Evolutionary conservation across 1,140 invertebrate genomes (phyloP).

Genomic region (Dryas iulia): DNA sequence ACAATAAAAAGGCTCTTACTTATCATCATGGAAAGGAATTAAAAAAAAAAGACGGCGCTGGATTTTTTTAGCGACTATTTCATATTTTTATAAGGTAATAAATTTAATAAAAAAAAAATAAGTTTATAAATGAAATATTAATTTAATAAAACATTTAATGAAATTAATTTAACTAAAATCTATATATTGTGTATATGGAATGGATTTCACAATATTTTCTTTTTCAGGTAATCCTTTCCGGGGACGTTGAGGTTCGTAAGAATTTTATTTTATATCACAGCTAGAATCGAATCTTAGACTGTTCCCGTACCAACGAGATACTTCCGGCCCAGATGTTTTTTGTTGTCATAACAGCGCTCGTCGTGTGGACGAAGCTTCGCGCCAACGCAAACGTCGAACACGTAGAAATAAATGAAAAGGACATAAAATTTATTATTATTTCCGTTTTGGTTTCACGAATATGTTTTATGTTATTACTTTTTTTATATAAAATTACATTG

Average conservation of each 20-base stretch:
- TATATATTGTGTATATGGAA: not conserved
- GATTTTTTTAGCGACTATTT: not conserved
- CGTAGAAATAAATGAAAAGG: not conserved
- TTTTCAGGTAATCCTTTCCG: conserved; percentile 1
- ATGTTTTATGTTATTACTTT: not conserved
- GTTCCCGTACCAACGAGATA: not conserved
- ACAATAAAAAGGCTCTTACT: not conserved
- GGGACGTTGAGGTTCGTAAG: not conserved
- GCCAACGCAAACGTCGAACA: not conserved
- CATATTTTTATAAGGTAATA: not conserved
- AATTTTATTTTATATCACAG: not conserved
- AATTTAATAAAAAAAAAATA: too few relatives aligned
- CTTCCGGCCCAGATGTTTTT: not conserved
- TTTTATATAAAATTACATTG: not conserved
- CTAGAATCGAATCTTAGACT: not conserved
- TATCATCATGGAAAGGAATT: not conserved
- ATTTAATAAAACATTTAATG: too few relatives aligned
- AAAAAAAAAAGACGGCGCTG: not conserved
- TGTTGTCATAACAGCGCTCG: not conserved
- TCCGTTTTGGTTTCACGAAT: not conserved
- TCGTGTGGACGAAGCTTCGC: not conserved
- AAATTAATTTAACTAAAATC: not conserved
- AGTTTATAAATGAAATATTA: too few relatives aligned
- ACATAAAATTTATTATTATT: not conserved
- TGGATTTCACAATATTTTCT: not conserved